A percentile compares a stretch with the other conserved stretches of the same genome.
Evolutionary conservation across 1,140 invertebrate species (phyloP).

Genomic region (Orius laevigatus): DNA sequence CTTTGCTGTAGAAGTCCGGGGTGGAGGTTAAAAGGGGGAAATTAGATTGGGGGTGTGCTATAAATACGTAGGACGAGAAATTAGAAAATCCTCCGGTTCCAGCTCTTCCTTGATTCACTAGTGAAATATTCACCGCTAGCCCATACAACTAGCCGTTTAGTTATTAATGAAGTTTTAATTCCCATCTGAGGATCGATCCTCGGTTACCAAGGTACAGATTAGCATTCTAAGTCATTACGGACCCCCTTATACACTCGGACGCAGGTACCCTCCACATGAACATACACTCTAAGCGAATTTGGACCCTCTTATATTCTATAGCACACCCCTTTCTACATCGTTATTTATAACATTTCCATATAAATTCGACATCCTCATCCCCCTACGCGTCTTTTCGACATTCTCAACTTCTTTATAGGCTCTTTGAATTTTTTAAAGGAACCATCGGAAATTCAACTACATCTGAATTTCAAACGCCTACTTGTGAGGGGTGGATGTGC

Average conservation of each 20-base stretch:
- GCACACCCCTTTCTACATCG: not conserved
- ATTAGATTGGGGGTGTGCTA: not conserved
- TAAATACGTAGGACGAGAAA: not conserved
- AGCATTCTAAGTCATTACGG: slow-evolving; percentile 10
- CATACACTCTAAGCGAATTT: not conserved
- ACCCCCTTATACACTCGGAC: too few relatives aligned
- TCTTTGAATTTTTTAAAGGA: too few relatives aligned
- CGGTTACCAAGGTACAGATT: not conserved
- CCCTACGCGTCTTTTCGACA: too few relatives aligned
- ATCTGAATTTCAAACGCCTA: too few relatives aligned
- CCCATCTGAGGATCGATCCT: slow-evolving; percentile 8
- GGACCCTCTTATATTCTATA: not conserved
- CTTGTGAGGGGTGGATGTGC: too few relatives aligned
- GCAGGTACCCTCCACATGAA: not conserved
- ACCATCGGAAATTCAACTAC: too few relatives aligned
- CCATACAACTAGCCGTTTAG: slow-evolving; percentile 8
- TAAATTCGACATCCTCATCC: slow-evolving; percentile 8
- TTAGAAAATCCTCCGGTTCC: slow-evolving; percentile 1
- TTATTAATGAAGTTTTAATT: slow-evolving; percentile 10
- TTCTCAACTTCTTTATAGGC: too few relatives aligned
- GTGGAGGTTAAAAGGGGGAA: not conserved
- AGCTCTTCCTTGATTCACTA: slow-evolving; percentile 2
- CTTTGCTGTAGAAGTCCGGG: slow-evolving; percentile 1
- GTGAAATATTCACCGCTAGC: slow-evolving; percentile 5
- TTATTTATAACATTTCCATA: slow-evolving; percentile 9